phyloP scores from a whole-genome alignment of 2,797 vertebrate genomes.

The Arctocebus calabarensis region DNA sequence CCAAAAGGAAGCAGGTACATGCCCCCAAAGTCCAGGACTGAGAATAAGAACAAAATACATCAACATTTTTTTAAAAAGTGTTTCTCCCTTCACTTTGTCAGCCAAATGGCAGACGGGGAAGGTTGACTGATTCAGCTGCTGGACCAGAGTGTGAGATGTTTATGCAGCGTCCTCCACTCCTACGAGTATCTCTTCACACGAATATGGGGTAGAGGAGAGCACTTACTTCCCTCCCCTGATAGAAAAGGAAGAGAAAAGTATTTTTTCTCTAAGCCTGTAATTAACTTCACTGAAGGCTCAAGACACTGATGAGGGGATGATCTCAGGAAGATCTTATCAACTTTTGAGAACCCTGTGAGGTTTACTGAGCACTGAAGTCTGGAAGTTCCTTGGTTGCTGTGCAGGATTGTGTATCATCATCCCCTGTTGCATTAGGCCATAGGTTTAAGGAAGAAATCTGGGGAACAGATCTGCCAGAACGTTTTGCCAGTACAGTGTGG shows the following conservation, averaged over 20 bases:
- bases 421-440: neutral
- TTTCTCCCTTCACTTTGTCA: neutral
- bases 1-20: neutral
- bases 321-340: neutral
- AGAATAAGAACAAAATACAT: neutral
- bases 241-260: neutral
- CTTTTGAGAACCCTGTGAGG: neutral
- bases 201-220: neutral
- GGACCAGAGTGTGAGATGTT: neutral
- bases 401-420: neutral
- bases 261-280: conserved; percentile 41
- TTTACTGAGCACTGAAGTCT: neutral
- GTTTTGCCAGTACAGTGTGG: neutral
- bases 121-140: neutral
- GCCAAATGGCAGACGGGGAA: neutral
- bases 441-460: neutral
- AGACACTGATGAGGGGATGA: neutral
- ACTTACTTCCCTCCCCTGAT: neutral
- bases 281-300: conserved; percentile 58
- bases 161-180: neutral
- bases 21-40: neutral
- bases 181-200: neutral
- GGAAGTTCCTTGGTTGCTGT: neutral
- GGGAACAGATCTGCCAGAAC: neutral
- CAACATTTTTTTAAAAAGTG: neutral